These are phyloP conservation scores for Dorcus hopei DNA, from an alignment of 2,888 invertebrate species.

Conservation along the genomic window DNA sequence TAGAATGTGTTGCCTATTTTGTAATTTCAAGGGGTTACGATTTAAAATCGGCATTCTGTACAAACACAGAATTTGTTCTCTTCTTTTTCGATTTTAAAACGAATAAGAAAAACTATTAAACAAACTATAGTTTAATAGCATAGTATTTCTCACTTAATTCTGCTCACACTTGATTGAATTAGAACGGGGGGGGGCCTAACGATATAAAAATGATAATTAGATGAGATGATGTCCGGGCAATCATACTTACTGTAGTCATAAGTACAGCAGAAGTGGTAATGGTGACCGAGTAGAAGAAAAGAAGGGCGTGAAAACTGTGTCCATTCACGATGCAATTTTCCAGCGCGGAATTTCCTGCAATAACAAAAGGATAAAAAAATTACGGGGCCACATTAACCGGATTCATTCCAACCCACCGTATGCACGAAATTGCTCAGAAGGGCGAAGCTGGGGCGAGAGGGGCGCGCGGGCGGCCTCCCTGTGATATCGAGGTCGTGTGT, in stretches of 20 bases:
- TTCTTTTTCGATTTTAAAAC: too few relatives aligned
- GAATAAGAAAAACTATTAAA: too few relatives aligned
- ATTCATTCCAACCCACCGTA: background rate
- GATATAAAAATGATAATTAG: too few relatives aligned
- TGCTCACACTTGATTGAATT: too few relatives aligned
- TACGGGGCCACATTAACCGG: background rate
- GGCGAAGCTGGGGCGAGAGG: background rate
- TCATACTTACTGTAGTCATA: constrained; percentile 17
- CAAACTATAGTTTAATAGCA: too few relatives aligned
- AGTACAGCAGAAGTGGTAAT: constrained; percentile 19
- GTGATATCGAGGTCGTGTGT: constrained; percentile 4
- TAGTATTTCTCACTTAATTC: too few relatives aligned
- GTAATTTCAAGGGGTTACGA: too few relatives aligned
- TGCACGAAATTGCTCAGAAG: background rate
- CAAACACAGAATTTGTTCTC: too few relatives aligned
- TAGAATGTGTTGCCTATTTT: too few relatives aligned
- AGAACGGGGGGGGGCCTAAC: too few relatives aligned
- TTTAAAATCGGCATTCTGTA: too few relatives aligned
- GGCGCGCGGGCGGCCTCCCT: background rate
- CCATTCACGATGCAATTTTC: constrained; percentile 13
- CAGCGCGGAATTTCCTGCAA: constrained; percentile 6
- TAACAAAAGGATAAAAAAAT: background rate
- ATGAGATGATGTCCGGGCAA: too few relatives aligned
- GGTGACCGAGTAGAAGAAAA: constrained; percentile 12
- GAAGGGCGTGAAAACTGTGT: constrained; percentile 11